Evolutionary conservation across 2,888 invertebrate genomes (phyloP).

Genomic region (Agonopterix arenella): DNA sequence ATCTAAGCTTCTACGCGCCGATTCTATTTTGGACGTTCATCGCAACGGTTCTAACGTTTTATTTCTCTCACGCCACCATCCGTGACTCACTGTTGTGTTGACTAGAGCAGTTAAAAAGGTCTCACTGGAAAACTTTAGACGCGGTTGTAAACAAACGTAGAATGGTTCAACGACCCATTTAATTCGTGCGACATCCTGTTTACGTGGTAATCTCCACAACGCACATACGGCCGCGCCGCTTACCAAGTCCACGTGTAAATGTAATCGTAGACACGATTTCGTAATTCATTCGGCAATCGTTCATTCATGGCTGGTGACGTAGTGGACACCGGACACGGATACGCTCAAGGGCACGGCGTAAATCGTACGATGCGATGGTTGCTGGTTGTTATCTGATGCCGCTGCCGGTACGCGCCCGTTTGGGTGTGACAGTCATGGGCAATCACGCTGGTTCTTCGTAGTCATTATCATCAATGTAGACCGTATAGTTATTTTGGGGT

Average conservation of each 20-base stretch:
- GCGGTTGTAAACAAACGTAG: slow-evolving; percentile 1
- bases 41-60: background rate
- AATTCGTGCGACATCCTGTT: slow-evolving; percentile 1
- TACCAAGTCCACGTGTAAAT: background rate
- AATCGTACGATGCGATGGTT: slow-evolving; percentile 16
- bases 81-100: background rate
- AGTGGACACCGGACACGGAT: slow-evolving; percentile 26
- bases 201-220: background rate
- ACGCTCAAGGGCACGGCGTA: slow-evolving; percentile 49
- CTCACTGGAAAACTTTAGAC: background rate
- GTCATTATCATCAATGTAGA: too few species aligned
- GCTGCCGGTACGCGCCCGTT: background rate
- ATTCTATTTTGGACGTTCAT: background rate
- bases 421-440: too few species aligned
- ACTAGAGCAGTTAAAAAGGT: background rate
- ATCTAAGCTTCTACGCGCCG: background rate
- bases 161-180: slow-evolving; percentile 1
- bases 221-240: too few species aligned
- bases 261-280: background rate
- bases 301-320: slow-evolving; percentile 29
- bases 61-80: background rate
- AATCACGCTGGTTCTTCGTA: too few species aligned
- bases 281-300: slow-evolving; percentile 2
- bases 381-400: background rate
- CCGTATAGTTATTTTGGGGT: too few species aligned